phyloP scores from a whole-genome alignment of 2,888 invertebrate species.

The Chalcosyrphus nemorum region DNA sequence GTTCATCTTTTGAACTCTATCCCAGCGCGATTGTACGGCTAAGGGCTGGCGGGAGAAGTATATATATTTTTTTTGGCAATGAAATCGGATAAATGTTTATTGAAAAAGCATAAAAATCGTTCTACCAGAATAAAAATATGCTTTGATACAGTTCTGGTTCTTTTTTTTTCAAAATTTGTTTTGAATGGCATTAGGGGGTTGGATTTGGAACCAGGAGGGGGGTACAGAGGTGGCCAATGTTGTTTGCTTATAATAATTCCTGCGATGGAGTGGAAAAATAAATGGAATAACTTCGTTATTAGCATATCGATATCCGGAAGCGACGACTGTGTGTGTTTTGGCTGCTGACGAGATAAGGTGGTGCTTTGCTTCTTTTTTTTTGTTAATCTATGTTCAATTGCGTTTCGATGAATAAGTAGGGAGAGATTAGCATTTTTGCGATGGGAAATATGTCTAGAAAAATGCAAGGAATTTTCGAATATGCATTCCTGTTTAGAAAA shows the following conservation, averaged over 20 bases:
- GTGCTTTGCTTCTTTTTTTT: not conserved
- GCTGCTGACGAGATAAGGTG: slow-evolving; percentile 34
- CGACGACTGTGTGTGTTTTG: slow-evolving; percentile 9
- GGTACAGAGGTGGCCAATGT: slow-evolving; percentile 28
- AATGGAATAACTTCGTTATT: slow-evolving; percentile 73
- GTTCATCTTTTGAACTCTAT: slow-evolving; percentile 65
- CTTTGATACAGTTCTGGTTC: slow-evolving; percentile 80
- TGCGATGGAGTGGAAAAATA: slow-evolving; percentile 73
- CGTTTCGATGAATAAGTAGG: not conserved
- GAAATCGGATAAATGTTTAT: slow-evolving; percentile 82
- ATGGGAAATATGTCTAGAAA: not conserved
- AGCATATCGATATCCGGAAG: slow-evolving; percentile 71
- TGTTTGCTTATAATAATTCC: slow-evolving; percentile 73
- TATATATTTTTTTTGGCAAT: slow-evolving; percentile 72
- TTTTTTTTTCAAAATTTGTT: slow-evolving; percentile 62
- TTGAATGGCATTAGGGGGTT: slow-evolving; percentile 60
- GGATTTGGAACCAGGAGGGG: not conserved
- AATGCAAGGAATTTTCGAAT: not conserved
- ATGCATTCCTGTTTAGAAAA: too few species aligned
- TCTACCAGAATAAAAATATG: slow-evolving; percentile 83
- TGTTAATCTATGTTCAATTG: slow-evolving; percentile 15
- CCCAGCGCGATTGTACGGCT: slow-evolving; percentile 11
- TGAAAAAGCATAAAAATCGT: slow-evolving; percentile 83
- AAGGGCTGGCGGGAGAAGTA: not conserved
- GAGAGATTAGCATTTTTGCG: not conserved